Percentiles rank a stretch among this genome's conserved stretches.
Evolutionary conservation across 2,797 vertebrate genomes (phyloP).

Genomic region (Orientallactaga sibirica): DNA sequence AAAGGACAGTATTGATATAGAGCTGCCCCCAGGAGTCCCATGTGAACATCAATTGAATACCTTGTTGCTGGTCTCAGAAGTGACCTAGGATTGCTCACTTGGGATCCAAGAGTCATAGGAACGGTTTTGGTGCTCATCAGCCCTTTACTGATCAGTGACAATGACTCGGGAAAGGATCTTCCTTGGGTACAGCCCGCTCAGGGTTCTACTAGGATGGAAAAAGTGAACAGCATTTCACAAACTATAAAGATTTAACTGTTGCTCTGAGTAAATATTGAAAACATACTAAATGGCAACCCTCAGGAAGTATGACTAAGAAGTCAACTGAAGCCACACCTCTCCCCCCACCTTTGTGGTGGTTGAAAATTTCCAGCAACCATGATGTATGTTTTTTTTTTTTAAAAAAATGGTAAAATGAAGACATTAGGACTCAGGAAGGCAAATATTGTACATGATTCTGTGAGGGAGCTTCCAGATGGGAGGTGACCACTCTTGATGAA

Average conservation of each 20-base stretch:
- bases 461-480: not conserved
- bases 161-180: conserved; percentile 45
- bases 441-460: not conserved
- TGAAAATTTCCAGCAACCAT: conserved; percentile 76
- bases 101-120: not conserved
- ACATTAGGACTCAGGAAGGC: conserved; percentile 41
- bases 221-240: conserved; percentile 48
- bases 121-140: not conserved
- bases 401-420: conserved; percentile 3
- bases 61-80: not conserved
- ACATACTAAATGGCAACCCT: conserved; percentile 70
- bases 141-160: not conserved
- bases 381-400: not conserved
- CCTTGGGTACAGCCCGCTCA: not conserved
- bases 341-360: conserved; percentile 70
- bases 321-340: conserved; percentile 41
- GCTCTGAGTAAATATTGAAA: conserved; percentile 71
- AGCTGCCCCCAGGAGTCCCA: not conserved
- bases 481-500: not conserved
- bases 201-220: conserved; percentile 44
- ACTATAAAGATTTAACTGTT: conserved; percentile 61
- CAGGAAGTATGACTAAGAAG: conserved; percentile 80
- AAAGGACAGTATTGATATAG: not conserved
- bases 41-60: not conserved
- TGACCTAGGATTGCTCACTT: not conserved